Evolutionary conservation across 2,888 invertebrate species (phyloP).

Genomic region (Tachystola acroxantha): DNA sequence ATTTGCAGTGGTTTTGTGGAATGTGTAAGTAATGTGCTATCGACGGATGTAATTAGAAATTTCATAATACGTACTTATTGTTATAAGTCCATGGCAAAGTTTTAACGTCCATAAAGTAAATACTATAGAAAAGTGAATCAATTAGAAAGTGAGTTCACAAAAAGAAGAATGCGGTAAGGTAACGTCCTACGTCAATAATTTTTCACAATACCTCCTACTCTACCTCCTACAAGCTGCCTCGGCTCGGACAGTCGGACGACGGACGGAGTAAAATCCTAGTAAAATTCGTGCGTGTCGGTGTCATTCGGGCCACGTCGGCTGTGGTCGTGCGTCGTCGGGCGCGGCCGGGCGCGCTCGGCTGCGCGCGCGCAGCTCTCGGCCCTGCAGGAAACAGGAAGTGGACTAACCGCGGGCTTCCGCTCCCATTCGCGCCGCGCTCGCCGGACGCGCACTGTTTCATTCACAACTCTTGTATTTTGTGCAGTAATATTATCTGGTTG

Average conservation of each 20-base stretch:
- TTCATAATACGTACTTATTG: too few relatives aligned
- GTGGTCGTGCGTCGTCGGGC: constrained; percentile 32
- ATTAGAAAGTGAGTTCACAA: neutral
- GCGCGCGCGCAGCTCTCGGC: constrained; percentile 63
- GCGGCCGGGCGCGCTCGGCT: constrained; percentile 52
- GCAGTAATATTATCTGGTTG: constrained; percentile 40
- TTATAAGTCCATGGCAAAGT: too few relatives aligned
- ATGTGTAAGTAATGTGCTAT: too few relatives aligned
- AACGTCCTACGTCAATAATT: neutral
- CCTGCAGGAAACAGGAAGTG: constrained; percentile 78
- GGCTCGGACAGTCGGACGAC: neutral
- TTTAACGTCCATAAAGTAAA: too few relatives aligned
- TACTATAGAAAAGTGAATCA: neutral
- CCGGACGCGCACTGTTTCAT: constrained; percentile 66
- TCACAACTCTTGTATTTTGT: constrained; percentile 58
- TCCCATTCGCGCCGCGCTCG: constrained; percentile 67
- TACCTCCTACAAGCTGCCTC: neutral
- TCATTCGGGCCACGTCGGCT: constrained; percentile 13
- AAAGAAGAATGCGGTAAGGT: neutral
- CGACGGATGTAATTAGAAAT: too few relatives aligned
- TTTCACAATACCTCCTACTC: neutral
- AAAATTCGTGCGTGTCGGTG: constrained; percentile 2
- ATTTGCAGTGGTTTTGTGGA: too few relatives aligned
- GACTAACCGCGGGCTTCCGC: constrained; percentile 77
- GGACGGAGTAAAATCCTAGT: constrained; percentile 3